Evolutionary conservation across 1,140 invertebrate genomes (phyloP).

Genomic region (Asobara japonica): DNA sequence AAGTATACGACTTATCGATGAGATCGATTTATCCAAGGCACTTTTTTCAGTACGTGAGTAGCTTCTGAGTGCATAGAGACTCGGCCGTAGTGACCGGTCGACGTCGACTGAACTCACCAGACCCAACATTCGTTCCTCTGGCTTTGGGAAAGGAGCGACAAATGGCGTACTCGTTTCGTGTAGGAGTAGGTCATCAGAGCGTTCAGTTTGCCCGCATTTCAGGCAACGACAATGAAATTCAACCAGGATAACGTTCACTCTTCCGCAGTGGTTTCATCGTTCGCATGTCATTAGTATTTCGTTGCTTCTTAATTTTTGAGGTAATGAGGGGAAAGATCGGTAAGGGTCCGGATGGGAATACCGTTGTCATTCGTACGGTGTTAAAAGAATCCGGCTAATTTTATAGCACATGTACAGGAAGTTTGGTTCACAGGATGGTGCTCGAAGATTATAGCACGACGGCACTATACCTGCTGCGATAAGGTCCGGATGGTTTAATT

Average conservation of each 20-base stretch:
- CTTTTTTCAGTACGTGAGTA: background rate
- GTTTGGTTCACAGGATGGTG: too few species aligned
- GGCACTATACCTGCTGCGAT: too few species aligned
- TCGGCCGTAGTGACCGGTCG: slow-evolving; percentile 15
- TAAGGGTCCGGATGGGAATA: too few species aligned
- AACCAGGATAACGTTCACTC: background rate
- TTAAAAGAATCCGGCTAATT: too few species aligned
- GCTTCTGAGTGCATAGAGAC: background rate
- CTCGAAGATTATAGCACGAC: too few species aligned
- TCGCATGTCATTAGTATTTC: too few species aligned
- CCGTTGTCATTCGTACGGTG: too few species aligned
- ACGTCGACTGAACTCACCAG: slow-evolving; percentile 31
- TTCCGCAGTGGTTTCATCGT: too few species aligned
- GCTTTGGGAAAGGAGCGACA: background rate
- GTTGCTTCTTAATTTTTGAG: too few species aligned
- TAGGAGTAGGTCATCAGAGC: slow-evolving; percentile 65
- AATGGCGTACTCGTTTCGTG: slow-evolving; percentile 23
- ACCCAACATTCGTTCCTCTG: background rate
- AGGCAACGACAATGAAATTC: slow-evolving; percentile 1
- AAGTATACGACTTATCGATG: background rate
- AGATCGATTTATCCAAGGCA: background rate
- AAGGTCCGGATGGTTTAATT: too few species aligned
- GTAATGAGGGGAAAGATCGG: too few species aligned
- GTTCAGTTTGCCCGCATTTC: slow-evolving; percentile 41
- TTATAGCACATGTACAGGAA: too few species aligned